Conservation (phyloP, 2,888 invertebrate genomes). For the Allolobophora icterica region DNA sequence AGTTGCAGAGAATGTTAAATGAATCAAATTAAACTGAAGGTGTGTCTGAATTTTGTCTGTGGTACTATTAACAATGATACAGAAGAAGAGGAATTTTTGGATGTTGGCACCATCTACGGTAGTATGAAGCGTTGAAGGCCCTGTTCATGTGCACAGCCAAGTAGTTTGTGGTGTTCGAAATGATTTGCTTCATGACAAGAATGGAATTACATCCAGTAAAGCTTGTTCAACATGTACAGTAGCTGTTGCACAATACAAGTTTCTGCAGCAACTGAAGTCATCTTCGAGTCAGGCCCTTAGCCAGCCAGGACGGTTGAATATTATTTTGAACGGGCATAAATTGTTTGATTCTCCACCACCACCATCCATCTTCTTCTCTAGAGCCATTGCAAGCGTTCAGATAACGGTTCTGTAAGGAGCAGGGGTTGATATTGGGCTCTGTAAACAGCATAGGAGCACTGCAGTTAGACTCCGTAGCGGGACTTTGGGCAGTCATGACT, state of each 20-base stretch:
- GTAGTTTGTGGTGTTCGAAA: not conserved
- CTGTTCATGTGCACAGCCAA: not conserved
- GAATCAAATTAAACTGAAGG: not conserved
- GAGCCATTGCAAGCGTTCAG: no score
- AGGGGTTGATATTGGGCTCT: no score
- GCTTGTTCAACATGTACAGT: not conserved
- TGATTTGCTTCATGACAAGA: not conserved
- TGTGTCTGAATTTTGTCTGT: not conserved
- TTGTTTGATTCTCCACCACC: no score
- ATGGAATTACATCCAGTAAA: not conserved
- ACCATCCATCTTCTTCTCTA: no score
- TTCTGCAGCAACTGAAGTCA: not conserved
- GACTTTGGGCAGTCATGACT: no score
- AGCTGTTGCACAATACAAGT: not conserved
- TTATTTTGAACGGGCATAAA: no score
- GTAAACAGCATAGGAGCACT: no score
- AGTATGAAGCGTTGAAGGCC: not conserved
- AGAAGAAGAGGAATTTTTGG: not conserved
- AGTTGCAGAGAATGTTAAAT: not conserved
- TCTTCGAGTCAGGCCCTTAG: no score
- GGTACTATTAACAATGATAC: not conserved
- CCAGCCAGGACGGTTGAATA: no score
- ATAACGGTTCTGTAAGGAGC: no score
- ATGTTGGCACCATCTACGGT: not conserved
- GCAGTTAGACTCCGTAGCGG: no score